Base-by-base conservation (phyloP, 1,140 invertebrate species). In the Brachionus calyciflorus region DNA sequence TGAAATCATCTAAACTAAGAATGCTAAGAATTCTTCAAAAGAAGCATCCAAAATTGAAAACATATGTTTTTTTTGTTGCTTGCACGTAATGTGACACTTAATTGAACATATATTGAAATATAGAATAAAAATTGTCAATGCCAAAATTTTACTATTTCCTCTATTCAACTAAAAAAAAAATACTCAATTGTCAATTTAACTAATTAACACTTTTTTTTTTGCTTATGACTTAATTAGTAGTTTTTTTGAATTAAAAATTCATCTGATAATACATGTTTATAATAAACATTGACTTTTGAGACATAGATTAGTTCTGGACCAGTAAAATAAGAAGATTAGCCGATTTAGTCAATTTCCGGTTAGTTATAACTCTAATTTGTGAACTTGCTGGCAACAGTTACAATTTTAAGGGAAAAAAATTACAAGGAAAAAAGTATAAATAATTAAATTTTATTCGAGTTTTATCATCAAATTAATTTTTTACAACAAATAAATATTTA, bases 361-460 rank as follows among this genome's bases (percentile, higher is more conserved):
- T 65, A 65, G 33, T 46, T 65, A 65, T 65, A 7, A 65, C 60
- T 65, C 60, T 65, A 65, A 65, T 65, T 65, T 65, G 60, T 65
- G 60, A 65, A 65, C 24, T 65, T 44, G 12, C 19, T 65, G 6
- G 37, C 17, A 65, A 65, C 60, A 44, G 60, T 65, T 44, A 21
- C 60, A 41, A 44, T 10, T 30, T 10, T 14, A 44, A 17, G 24
- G 21, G 2, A 21, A 30, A 65, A 44, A 65, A 44, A 46, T 46
- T n/a, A n/a, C n/a, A n/a, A n/a, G n/a, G n/a, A n/a, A n/a, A n/a
- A n/a, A n/a, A n/a, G n/a, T n/a, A n/a, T n/a, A n/a, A n/a, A n/a
- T n/a, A n/a, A n/a, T n/a, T n/a, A n/a, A n/a, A n/a, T n/a, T n/a
- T n/a, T n/a, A n/a, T n/a, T n/a, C n/a, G n/a, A n/a, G n/a, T n/a